These are phyloP conservation scores for Prunella fulvescens DNA, from an alignment of 2,113 vertebrate genomes.

Conservation along the genomic window DNA sequence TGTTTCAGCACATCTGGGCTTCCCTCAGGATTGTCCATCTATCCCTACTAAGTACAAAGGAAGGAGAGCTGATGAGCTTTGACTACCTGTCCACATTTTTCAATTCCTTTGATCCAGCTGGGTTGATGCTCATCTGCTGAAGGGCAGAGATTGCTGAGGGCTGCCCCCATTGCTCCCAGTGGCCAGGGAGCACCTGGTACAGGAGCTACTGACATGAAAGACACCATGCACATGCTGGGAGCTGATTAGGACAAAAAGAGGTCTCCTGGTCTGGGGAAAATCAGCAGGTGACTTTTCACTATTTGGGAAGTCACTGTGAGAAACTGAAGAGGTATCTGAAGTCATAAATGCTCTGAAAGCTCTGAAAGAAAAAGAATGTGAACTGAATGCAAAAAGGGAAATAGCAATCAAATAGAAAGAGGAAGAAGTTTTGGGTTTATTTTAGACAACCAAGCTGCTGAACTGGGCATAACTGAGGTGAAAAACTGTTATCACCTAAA, in stretches of 20 bases:
- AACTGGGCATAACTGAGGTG: neutral
- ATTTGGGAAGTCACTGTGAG: neutral
- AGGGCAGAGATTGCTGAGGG: neutral
- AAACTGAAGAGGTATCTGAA: neutral
- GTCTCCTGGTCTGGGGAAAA: neutral
- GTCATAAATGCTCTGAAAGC: neutral
- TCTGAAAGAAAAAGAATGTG: neutral
- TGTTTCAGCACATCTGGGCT: constrained; percentile 29
- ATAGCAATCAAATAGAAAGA: neutral
- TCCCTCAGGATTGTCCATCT: constrained; percentile 51
- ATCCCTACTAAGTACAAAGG: neutral
- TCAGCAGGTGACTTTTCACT: neutral
- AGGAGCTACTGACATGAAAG: neutral
- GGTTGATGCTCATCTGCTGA: neutral
- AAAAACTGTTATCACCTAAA: neutral
- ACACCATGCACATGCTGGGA: neutral
- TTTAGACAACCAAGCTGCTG: neutral
- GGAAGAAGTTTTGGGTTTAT: neutral
- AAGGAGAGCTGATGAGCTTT: constrained; percentile 17
- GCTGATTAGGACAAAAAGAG: neutral
- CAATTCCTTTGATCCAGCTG: constrained; percentile 35
- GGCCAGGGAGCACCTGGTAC: neutral
- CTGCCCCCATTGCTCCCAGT: neutral
- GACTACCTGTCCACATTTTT: neutral
- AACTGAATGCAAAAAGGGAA: neutral